Base-by-base conservation (phyloP, 2,888 invertebrate species). In the Leptarthrus brevirostris region DNA sequence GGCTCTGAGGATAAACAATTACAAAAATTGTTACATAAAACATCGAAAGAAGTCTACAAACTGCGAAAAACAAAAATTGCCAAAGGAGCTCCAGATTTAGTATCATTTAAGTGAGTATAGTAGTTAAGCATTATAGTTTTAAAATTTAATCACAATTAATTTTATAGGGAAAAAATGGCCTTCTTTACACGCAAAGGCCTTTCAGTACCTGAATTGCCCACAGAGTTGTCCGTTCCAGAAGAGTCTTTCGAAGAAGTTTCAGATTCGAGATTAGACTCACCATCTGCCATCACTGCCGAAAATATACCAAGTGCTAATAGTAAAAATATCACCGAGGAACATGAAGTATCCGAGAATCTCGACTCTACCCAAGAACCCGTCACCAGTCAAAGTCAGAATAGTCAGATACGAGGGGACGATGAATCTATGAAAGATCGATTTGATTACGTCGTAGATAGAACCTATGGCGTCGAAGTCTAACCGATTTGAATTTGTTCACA, bases 111-210 rank as follows among this genome's bases (percentile, higher is more conserved):
- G 96, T 96, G 83, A 90, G 92, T 89, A 47, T 6, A 2, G 5
- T 10, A 1, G 2, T 52, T 2, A 76, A 74, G 70, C 14, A 49
- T n/a, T n/a, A 40, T 75, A 69, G 47, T 18, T 75, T 70, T 40
- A 24, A 40, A 74, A 20, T 52, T 4, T 52, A n/a, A n/a, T 5
- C 20, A 20, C n/a, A 54, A 26, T 47, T 47, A 14, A 47, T 79
- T 82, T 87, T 87, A 30, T 87, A 97, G 97, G 87, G 96, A 97
- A 86, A 97, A 97, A 86, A 96, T 97, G 92, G 95, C 96, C 49
- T 97, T 97, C 87, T 97, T 97, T 85, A 96, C 96, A 0, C 90
- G 93, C 79, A 90, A 91, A 77, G 93, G 92, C 79, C 85, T 91
- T 34, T 91, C 89, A 75, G 91, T 94, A 80, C 94, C 94, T 73